Conservation (phyloP, 2,797 vertebrate species). For the Helicolenus hilgendorfi region DNA sequence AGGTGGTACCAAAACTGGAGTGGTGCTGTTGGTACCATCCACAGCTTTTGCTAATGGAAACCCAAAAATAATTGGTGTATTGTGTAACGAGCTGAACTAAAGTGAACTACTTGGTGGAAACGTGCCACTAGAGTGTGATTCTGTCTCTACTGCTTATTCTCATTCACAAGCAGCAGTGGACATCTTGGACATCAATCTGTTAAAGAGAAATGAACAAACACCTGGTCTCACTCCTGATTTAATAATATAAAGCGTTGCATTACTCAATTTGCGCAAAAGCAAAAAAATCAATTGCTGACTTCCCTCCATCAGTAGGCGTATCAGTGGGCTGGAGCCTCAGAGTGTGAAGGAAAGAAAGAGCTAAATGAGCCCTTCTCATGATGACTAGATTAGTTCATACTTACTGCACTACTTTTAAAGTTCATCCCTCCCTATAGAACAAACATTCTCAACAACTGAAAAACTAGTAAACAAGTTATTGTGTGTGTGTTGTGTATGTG, state of each 20-base stretch:
- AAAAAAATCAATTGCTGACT: neutral
- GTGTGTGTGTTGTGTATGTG: constrained; percentile 12
- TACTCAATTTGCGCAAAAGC: neutral
- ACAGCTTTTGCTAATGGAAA: too few species aligned
- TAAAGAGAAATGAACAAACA: neutral
- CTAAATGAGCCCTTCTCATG: neutral
- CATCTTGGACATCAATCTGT: neutral
- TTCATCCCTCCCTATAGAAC: neutral
- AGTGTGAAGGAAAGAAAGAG: neutral
- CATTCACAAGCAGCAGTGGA: neutral
- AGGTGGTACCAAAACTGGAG: too few species aligned
- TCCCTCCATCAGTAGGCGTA: neutral
- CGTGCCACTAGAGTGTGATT: neutral
- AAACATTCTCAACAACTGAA: constrained; percentile 12
- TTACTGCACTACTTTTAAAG: constrained; percentile 26
- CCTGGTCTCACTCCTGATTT: neutral
- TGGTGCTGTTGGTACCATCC: too few species aligned
- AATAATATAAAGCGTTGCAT: neutral
- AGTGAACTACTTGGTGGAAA: too few species aligned
- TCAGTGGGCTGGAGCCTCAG: neutral
- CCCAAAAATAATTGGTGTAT: too few species aligned
- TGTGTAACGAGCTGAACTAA: too few species aligned
- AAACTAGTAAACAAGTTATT: constrained; percentile 31
- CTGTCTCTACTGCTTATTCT: neutral
- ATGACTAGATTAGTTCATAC: neutral